Base-by-base conservation (phyloP, 2,797 vertebrate genomes). In the Alca torda region DNA sequence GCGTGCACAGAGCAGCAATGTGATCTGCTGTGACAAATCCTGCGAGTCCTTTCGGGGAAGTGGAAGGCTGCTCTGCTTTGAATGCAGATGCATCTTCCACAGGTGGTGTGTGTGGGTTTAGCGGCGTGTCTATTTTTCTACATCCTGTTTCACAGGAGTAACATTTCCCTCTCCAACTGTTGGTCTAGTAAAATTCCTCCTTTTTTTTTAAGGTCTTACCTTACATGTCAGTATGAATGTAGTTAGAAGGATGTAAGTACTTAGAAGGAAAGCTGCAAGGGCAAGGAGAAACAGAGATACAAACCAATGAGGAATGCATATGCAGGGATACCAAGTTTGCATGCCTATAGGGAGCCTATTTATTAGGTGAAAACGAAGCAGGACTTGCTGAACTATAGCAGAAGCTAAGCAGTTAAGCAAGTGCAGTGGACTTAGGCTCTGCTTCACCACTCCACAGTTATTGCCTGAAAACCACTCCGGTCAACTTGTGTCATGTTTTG, bases 1-100 rank as follows among this genome's bases (percentile, higher is more conserved):
- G 43, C 26, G 91, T 76, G 84, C 67, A 37, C 30, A 46, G 39
- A 53, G 45, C 41, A 41, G 33, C 78, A 81, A 6, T 8, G 46
- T 72, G 75, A 89, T 92, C 57, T 57, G 50, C 70, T 85, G 1
- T 87, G 89, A 91, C 93, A 94, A 96, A 97, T 82, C 72, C 59
- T 73, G 21, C 1, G 4, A 80, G 86, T 56, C 89, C 67, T 85
- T 93, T 13, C 63, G 75, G 65, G 65, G 12, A 61, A 54, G 74
- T 11, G 53, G 67, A 90, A 87, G 19, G 61, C 54, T 82, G 25
- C 56, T 95, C 12, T 65, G 20, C 63, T 93, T 78, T 43, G 60
- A 82, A 90, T 41, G 13, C 13, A 46, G 39, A 25, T 69, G 43
- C 26, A 12, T 79, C 89, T 51, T 82, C 48, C 68, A 57, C 51